Evolutionary conservation across 2,888 invertebrate species (phyloP).

Genomic region (Pristionchus mayeri): DNA sequence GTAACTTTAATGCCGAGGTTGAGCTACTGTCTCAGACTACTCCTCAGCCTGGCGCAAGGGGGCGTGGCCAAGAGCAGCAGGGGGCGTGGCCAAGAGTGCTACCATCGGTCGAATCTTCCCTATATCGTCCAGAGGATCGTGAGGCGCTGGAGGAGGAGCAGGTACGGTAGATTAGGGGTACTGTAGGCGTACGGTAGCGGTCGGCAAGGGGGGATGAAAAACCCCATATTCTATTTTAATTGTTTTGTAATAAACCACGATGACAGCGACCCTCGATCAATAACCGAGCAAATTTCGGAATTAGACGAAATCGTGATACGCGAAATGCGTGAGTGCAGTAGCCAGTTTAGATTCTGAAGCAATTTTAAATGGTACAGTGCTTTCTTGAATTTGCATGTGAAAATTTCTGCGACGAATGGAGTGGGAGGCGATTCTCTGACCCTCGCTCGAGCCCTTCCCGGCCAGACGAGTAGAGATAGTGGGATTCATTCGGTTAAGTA

Average conservation of each 20-base stretch:
- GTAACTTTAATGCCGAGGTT: background rate
- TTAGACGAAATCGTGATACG: too few species aligned
- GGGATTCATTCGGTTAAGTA: constrained; percentile 69
- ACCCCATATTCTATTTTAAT: too few species aligned
- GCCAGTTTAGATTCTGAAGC: too few species aligned
- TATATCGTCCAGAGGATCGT: background rate
- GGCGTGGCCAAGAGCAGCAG: too few species aligned
- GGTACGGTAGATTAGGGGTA: background rate
- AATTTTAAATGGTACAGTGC: too few species aligned
- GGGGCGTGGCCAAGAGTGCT: constrained; percentile 8
- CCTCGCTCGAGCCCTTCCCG: background rate
- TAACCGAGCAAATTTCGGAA: too few species aligned
- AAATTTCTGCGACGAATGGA: too few species aligned
- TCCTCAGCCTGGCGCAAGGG: background rate
- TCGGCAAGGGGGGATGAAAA: too few species aligned
- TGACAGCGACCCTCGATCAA: too few species aligned
- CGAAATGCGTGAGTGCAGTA: too few species aligned
- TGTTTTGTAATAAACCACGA: too few species aligned
- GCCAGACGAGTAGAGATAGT: constrained; percentile 56
- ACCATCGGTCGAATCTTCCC: constrained; percentile 30
- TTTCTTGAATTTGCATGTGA: too few species aligned
- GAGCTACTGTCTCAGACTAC: constrained; percentile 24
- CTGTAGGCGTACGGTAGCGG: background rate
- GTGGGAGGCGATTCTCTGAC: constrained; percentile 33
- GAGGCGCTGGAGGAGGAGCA: constrained; percentile 16